Conservation (phyloP, 1,140 invertebrate species). For the Anastatus disparis region DNA sequence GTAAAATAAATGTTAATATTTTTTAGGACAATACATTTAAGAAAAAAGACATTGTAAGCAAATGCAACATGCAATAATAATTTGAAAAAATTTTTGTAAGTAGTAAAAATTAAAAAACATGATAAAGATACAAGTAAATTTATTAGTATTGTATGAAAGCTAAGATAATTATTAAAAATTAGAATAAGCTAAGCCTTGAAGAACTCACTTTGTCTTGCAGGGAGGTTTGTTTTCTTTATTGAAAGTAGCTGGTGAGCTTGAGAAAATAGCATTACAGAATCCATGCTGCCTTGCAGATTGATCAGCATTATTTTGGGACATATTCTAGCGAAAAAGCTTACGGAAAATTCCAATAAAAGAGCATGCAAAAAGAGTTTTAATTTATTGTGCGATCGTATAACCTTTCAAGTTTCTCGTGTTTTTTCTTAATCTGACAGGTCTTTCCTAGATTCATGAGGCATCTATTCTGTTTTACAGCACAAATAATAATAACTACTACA, state of each 20-base stretch:
- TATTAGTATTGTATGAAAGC: too few species aligned
- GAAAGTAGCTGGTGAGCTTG: slow-evolving; percentile 51
- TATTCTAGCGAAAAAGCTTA: slow-evolving; percentile 13
- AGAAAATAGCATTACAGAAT: slow-evolving; percentile 57
- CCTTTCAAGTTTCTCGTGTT: slow-evolving; percentile 21
- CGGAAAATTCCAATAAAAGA: slow-evolving; percentile 6
- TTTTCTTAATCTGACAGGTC: slow-evolving; percentile 26
- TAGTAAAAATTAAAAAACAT: too few species aligned
- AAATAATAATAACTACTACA: too few species aligned
- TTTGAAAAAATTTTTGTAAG: too few species aligned
- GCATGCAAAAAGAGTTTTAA: slow-evolving; percentile 5
- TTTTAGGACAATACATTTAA: too few species aligned
- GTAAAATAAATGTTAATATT: too few species aligned
- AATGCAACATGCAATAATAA: too few species aligned
- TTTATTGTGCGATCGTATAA: slow-evolving; percentile 20
- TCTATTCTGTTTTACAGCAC: too few species aligned
- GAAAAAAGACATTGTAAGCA: too few species aligned
- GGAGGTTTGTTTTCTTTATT: slow-evolving; percentile 52
- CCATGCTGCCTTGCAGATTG: slow-evolving; percentile 41
- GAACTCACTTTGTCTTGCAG: slow-evolving; percentile 47
- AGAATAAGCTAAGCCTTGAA: slow-evolving; percentile 15
- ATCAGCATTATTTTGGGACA: slow-evolving; percentile 31
- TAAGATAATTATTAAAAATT: slow-evolving; percentile 13
- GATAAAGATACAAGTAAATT: slow-evolving; percentile 16
- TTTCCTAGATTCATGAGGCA: slow-evolving; percentile 18